Conservation (phyloP, 2,113 vertebrate genomes). For the Rhinopithecus roxellana region DNA sequence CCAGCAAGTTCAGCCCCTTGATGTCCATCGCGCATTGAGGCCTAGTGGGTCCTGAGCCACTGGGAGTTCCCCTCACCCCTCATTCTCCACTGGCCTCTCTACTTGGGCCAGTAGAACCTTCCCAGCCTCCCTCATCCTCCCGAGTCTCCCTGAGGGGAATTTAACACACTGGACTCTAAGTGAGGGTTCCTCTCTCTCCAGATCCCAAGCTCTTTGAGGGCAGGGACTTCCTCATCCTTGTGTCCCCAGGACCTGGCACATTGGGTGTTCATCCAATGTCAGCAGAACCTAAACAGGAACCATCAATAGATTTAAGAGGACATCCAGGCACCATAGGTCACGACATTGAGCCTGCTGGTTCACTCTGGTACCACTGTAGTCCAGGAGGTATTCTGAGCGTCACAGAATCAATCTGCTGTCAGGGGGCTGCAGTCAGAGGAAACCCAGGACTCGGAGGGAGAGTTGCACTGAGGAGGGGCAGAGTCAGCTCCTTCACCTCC, state of each 20-base stretch:
- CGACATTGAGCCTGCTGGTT: no score
- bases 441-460: background rate
- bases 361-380: accelerated
- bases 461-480: background rate
- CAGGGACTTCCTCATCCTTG: background rate
- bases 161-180: background rate
- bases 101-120: background rate
- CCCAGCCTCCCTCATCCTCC: background rate
- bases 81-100: background rate
- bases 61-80: background rate
- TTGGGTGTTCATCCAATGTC: background rate
- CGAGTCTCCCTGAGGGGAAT: background rate
- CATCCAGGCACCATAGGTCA: accelerated
- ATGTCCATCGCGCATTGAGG: background rate
- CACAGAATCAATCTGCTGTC: background rate
- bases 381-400: background rate
- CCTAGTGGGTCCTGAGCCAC: background rate
- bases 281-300: background rate
- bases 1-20: background rate
- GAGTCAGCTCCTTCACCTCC: background rate
- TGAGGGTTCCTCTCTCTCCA: background rate
- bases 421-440: background rate
- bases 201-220: background rate
- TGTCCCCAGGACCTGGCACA: background rate
- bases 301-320: accelerated